Evolutionary conservation across 2,888 invertebrate species (phyloP), one percentile per base, ranked within the genome.

Genomic region (Phania funesta): DNA sequence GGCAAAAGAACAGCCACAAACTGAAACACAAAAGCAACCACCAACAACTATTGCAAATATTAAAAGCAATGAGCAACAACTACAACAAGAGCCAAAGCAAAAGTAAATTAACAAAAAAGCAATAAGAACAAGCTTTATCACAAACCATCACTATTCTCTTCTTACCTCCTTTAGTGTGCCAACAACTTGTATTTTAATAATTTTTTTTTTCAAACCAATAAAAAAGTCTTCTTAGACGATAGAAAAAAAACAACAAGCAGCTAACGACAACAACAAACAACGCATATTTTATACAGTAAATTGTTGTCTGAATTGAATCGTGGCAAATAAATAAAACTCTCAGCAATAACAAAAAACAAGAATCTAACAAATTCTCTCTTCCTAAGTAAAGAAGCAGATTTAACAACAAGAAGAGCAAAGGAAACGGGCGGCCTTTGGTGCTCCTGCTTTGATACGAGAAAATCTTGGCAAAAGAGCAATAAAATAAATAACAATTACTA

Each of bases 281-380:
- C n/a, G 38, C 6, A 50, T 1, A 41, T 64, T 68, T 54, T 29
- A 82, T 74, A 75, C 77, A 83, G 73, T 41, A 65, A 52, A 65
- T 67, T 46, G 18, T 67, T 68, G 73, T 77, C 73, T 76, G 65
- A 71, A 76, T 71, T 83, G 48, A 74, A 74, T 82, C 78, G 82
- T 82, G 82, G 78, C 77, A 78, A 76, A 67, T 67, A 46, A n/a
- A 58, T 4, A 46, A 64, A 41, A 24, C n/a, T 24, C 16, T 18
- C 7, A 32, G 18, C 11, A 62, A 20, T 9, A 46, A 48, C 29
- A 16, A 56, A 46, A 26, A 71, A 38, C 58, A 71, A 73, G 18
- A 77, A 29, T 62, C 62, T 26, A 76, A 71, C 24, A 18, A 54
- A 60, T 50, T 54, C 52, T 62, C 52, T 62, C 64, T 62, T 70